Base-by-base conservation (phyloP, 2,797 vertebrate genomes). In the Craterocephalus amniculus region DNA sequence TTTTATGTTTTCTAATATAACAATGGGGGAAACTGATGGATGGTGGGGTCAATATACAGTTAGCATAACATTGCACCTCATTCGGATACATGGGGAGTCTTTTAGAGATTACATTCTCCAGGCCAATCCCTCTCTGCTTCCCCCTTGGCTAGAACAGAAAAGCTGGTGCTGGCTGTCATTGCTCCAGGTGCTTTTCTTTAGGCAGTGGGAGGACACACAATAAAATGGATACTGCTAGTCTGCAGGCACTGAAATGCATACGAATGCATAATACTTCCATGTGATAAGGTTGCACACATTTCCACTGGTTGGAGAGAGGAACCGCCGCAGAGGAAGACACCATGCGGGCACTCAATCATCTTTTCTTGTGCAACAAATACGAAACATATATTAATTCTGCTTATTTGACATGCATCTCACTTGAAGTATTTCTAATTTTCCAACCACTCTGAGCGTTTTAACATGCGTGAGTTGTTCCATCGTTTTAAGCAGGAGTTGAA, bases 1-100 rank as follows among this genome's bases (percentile, higher is more conserved):
- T 43, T 58, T 22, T 22, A 75, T 76, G 69, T 67, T 49, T 66
- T 78, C 49, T 77, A 83, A 83, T 81, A 88, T 76, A 74, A 74
- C 26, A 52, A 31, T 27, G 56, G 40, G 11, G 18, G 69, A 40
- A 48, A 70, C 68, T 63, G 32, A 60, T 36, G 52, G 20, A 29
- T 61, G 4, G 45, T 43, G 63, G 60, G 81, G 80, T 84, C 83
- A 72, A 80, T 82, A 79, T 79, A 72, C 82, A 67, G 83, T 89
- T 87, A 84, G 76, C 78, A 86, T 86, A 88, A 86, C 73, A 65
- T 34, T 66, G 77, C 54, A 74, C 52, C 73, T 58, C 49, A 51
- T 67, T 74, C 32, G 43, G 57, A 78, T 62, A 54, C 13, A 38
- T 58, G 56, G 22, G 48, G 35, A 62, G 38, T 26, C 67, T 31